Conservation (phyloP, 2,113 vertebrate species). For the Leucoraja erinaceus region DNA sequence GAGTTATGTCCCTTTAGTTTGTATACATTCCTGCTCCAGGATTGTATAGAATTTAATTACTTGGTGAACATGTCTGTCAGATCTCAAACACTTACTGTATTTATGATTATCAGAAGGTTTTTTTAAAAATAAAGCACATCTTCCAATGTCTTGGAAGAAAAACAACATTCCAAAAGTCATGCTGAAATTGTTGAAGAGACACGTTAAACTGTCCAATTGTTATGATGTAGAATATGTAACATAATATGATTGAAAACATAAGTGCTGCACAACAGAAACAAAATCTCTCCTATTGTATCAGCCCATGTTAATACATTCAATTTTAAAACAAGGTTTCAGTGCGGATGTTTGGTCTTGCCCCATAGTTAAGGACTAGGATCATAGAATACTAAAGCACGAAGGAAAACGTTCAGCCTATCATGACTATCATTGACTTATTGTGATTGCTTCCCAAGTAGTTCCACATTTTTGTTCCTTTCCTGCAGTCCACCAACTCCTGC, state of each 20-base stretch:
- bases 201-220: background rate
- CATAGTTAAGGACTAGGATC: background rate
- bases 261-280: background rate
- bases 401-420: background rate
- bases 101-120: background rate
- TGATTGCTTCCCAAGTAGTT: background rate
- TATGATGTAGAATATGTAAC: background rate
- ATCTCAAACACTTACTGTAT: background rate
- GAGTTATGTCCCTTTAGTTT: background rate
- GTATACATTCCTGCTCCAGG: background rate
- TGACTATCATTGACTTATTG: background rate
- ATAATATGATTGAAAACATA: background rate
- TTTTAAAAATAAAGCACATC: background rate
- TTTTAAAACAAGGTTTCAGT: background rate
- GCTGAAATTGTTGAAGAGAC: background rate
- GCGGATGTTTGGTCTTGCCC: background rate
- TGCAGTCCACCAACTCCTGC: background rate
- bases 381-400: background rate
- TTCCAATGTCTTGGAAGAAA: background rate
- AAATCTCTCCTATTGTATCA: background rate
- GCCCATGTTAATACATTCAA: background rate
- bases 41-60: background rate
- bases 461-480: background rate
- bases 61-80: background rate
- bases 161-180: background rate